Conservation (phyloP, 2,797 vertebrate genomes). For the Danio jaintianensis region DNA sequence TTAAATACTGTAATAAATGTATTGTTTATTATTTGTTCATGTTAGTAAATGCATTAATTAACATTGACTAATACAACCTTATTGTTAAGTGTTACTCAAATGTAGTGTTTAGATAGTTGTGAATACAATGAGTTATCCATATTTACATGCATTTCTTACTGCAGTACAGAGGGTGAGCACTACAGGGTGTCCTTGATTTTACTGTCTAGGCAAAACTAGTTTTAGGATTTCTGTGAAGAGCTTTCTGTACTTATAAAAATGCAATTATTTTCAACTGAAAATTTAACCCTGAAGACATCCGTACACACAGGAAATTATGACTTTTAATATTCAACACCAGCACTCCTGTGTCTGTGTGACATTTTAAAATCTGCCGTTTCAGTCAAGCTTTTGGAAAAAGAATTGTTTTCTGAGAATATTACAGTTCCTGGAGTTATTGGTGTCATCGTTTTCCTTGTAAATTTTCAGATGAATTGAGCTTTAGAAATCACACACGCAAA, state of each 20-base stretch:
- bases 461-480: too few relatives aligned
- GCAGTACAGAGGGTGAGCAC: constrained; percentile 22
- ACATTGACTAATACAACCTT: too few relatives aligned
- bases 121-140: too few relatives aligned
- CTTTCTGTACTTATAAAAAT: not conserved
- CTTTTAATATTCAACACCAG: not conserved
- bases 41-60: too few relatives aligned
- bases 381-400: not conserved
- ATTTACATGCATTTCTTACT: not conserved
- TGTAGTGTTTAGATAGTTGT: too few relatives aligned
- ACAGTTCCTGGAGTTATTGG: not conserved
- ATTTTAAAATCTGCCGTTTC: not conserved
- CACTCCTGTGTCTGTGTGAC: not conserved
- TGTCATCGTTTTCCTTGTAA: not conserved
- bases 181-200: constrained; percentile 44
- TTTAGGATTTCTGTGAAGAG: not conserved
- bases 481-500: too few relatives aligned
- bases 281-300: not conserved
- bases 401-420: not conserved
- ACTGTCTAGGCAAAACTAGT: not conserved
- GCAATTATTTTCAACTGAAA: not conserved
- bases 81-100: too few relatives aligned
- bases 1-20: too few relatives aligned
- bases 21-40: too few relatives aligned
- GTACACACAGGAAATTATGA: not conserved